Conservation (phyloP, 1,140 invertebrate genomes). For the Megalopta genalis region DNA sequence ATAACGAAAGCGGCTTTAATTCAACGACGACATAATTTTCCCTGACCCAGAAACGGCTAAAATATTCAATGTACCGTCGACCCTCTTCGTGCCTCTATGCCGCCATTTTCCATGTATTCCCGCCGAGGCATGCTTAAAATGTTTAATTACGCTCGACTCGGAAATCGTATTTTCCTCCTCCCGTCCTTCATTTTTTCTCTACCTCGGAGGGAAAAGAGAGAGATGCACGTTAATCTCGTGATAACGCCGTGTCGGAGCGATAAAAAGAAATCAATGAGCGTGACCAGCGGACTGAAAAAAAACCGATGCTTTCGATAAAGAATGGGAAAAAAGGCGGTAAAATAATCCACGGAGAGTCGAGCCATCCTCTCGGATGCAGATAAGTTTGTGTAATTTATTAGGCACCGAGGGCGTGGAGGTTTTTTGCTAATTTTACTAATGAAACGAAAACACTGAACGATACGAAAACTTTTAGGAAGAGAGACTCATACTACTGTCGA, state of each 20-base stretch:
- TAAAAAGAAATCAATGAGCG: conserved; percentile 6
- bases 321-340: background rate
- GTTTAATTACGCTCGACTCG: conserved; percentile 17
- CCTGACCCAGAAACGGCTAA: conserved; percentile 67
- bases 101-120: conserved; percentile 49
- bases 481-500: too few relatives aligned
- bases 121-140: conserved; percentile 40
- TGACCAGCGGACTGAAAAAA: background rate
- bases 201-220: too few relatives aligned
- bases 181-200: too few relatives aligned
- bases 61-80: conserved; percentile 60
- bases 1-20: conserved; percentile 67
- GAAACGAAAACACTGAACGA: too few relatives aligned
- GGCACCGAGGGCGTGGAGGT: too few relatives aligned
- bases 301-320: background rate
- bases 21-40: conserved; percentile 70
- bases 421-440: too few relatives aligned
- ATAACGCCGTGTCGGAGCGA: background rate
- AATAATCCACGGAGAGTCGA: background rate
- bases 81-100: conserved; percentile 41
- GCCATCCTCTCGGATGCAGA: background rate
- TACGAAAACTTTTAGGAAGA: too few relatives aligned
- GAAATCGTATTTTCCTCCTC: too few relatives aligned
- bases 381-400: background rate
- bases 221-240: background rate